phyloP scores from a whole-genome alignment of 2,113 vertebrate species.

The Echinops telfairi region DNA sequence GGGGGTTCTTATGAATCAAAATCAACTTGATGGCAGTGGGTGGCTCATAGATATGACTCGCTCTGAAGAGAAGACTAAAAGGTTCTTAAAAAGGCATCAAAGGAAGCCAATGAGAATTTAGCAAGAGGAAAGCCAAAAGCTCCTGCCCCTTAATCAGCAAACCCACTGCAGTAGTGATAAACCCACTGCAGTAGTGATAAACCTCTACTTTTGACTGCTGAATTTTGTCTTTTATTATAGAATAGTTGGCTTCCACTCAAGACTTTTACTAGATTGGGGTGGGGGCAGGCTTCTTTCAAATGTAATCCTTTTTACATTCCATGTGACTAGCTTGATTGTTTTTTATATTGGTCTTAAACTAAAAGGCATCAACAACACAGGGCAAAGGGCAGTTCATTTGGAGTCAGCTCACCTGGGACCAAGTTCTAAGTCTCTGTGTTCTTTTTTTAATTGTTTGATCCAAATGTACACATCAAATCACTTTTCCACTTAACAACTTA shows the following conservation, averaged over 20 bases:
- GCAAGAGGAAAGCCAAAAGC: too few species aligned
- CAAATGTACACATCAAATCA: too few species aligned
- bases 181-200: neutral
- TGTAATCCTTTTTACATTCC: slow-evolving; percentile 58
- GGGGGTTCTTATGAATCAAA: neutral
- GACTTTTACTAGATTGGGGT: neutral
- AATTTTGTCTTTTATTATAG: neutral
- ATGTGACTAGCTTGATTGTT: neutral
- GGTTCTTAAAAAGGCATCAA: slow-evolving; percentile 36
- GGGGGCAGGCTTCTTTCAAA: neutral
- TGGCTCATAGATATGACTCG: neutral
- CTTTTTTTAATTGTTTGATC: too few species aligned
- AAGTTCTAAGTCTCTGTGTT: neutral
- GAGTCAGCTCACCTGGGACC: neutral
- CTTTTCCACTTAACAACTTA: too few species aligned
- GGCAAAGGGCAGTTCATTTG: slow-evolving; percentile 24
- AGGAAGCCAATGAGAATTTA: slow-evolving; percentile 11
- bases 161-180: neutral
- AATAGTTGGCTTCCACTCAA: neutral
- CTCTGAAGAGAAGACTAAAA: neutral
- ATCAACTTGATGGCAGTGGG: neutral
- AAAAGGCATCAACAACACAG: slow-evolving; percentile 26
- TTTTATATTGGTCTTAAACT: slow-evolving; percentile 55
- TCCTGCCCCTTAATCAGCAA: too few species aligned
- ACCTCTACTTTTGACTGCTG: neutral